These are phyloP conservation scores for Diabrotica undecimpunctata DNA, from an alignment of 1,140 invertebrate species.

Conservation along the genomic window DNA sequence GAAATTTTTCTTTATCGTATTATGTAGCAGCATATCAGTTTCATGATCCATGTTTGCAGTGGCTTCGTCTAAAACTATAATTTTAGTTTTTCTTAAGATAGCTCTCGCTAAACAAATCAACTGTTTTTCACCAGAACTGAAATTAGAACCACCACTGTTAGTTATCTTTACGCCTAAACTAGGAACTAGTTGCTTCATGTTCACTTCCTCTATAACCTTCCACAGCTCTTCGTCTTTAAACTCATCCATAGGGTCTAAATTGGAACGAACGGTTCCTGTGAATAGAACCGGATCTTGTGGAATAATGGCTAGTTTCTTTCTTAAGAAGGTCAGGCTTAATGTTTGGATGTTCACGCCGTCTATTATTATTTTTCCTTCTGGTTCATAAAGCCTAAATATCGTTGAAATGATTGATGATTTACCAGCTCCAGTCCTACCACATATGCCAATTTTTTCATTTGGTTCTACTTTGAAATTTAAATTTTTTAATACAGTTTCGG, in stretches of 20 bases:
- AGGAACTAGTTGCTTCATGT: slow-evolving; percentile 21
- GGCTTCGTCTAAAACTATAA: slow-evolving; percentile 75
- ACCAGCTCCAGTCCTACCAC: slow-evolving; percentile 74
- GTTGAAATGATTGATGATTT: slow-evolving; percentile 74
- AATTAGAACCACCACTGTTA: slow-evolving; percentile 69
- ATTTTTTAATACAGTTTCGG: slow-evolving; percentile 62
- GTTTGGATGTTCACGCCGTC: slow-evolving; percentile 52
- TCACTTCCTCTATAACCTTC: slow-evolving; percentile 35
- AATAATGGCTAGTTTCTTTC: slow-evolving; percentile 62
- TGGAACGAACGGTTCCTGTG: slow-evolving; percentile 55
- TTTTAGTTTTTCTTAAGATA: slow-evolving; percentile 66
- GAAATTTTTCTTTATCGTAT: slow-evolving; percentile 66
- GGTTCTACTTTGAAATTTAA: slow-evolving; percentile 58
- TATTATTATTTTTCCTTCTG: slow-evolving; percentile 55
- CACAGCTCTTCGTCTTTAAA: slow-evolving; percentile 45
- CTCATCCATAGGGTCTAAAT: slow-evolving; percentile 60
- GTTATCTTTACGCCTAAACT: slow-evolving; percentile 47
- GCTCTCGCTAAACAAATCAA: slow-evolving; percentile 75
- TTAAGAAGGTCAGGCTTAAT: slow-evolving; percentile 56
- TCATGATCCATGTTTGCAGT: slow-evolving; percentile 67
- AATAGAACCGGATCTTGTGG: slow-evolving; percentile 69
- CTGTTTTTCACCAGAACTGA: slow-evolving; percentile 75
- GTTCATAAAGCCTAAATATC: slow-evolving; percentile 67
- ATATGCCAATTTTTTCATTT: slow-evolving; percentile 63
- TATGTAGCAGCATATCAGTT: slow-evolving; percentile 66